Base-by-base conservation (phyloP, 2,888 invertebrate species). In the Boloria euphrosyne region DNA sequence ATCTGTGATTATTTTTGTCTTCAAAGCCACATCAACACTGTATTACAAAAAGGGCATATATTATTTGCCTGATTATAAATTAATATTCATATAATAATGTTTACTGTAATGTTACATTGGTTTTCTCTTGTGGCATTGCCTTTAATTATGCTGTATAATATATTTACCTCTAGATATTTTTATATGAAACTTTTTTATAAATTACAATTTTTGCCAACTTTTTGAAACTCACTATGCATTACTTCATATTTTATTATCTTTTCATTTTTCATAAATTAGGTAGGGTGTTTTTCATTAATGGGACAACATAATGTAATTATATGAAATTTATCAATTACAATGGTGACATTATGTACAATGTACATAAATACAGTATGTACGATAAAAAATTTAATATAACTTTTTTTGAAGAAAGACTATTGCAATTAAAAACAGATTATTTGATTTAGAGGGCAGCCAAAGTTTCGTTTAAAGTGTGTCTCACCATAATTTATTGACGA, bases 131-230 rank as follows among this genome's bases (percentile, higher is more conserved):
- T 64, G 49, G 63, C 55, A 59, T n/a, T 63, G 82, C 80, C 81
- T 81, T 85, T 82, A 83, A 82, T 86, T 86, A 82, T 81, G 82
- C 82, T 81, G 82, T 86, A 81, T 83, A 22, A 22, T 22, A 84
- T 74, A 71, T 70, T 83, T 84, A 79, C 82, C 83, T 85, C 81
- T 85, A 79, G 81, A 57, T 84, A 86, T 86, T 87, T 85, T 85
- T 83, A 78, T 85, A 84, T 83, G 57, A 38, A 66, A 58, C 57
- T 66, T 62, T 66, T 66, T 61, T 61, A 66, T 22, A 65, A 49
- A 53, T 62, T 18, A 61, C 59, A 58, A 57, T 57, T 62, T 62
- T 62, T 62, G 55, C 17, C 46, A 65, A 60, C 49, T 54, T 27
- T 51, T n/a, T n/a, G 22, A 57, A 57, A 57, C 22, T 57, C 57